phyloP scores from a whole-genome alignment of 2,888 invertebrate species.

The Ophonus ardosiacus region DNA sequence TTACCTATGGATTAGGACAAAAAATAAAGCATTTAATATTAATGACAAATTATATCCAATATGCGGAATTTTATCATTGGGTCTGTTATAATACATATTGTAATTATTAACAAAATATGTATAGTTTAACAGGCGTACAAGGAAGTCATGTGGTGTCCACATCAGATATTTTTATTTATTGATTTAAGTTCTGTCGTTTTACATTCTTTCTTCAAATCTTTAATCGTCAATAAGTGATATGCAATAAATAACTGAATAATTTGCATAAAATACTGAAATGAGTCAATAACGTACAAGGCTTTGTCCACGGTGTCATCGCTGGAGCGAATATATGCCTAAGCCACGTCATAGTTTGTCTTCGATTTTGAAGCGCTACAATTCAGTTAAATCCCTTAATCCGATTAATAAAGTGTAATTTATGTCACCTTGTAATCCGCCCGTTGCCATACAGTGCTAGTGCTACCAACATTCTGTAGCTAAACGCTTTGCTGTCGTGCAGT shows the following conservation, averaged over 20 bases:
- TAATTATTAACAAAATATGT: no score
- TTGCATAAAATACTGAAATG: not conserved
- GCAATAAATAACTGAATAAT: not conserved
- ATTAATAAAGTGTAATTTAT: slow-evolving; percentile 62
- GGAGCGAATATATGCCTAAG: slow-evolving; percentile 20
- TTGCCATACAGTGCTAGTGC: slow-evolving; percentile 21
- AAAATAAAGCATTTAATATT: no score
- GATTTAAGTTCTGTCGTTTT: no score
- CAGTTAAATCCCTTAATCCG: slow-evolving; percentile 60
- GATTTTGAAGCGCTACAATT: slow-evolving; percentile 60
- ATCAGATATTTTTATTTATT: no score
- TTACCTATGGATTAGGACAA: no score
- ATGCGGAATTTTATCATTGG: no score
- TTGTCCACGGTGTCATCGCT: slow-evolving; percentile 21
- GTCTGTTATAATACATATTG: no score
- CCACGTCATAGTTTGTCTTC: slow-evolving; percentile 60
- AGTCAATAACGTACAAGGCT: not conserved
- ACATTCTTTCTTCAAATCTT: no score
- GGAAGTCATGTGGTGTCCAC: no score
- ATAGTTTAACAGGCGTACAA: no score
- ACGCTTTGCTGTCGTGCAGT: slow-evolving; percentile 22
- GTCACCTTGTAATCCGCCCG: slow-evolving; percentile 61
- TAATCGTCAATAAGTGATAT: not conserved
- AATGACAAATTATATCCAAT: no score
- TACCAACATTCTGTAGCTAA: slow-evolving; percentile 11